Base-by-base conservation (phyloP, 2,888 invertebrate species). In the Ernsta delagoae region DNA sequence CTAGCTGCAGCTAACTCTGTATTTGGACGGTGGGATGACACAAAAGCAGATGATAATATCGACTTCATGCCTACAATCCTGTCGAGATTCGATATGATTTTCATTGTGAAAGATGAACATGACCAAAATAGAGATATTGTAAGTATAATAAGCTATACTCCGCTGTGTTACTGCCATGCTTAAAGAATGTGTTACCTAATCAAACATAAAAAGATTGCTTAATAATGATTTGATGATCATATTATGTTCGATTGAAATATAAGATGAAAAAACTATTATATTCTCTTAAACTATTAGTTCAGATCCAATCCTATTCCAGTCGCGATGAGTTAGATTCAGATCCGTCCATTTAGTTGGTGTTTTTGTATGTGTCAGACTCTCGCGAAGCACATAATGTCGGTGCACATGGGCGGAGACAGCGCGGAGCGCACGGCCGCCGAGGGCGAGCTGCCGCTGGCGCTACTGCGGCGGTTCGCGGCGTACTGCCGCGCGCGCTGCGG, bases 51-150 rank as follows among this genome's bases (percentile, higher is more conserved):
- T 77, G 98, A 98, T 78, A 99, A 99, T 87, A 99, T 99, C 74
- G 99, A 99, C 90, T 99, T 99, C 85, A 98, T 99, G 98, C 99
- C 99, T 4, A 99, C 99, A n/a, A 99, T 99, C 87, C 94, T 99
- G 70, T 99, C 99, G 0, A 96, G 99, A 89, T 99, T 99, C 87
- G 99, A 99, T 89, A 99, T 98, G 98, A 99, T 99, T 79, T 99
- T 99, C 88, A 98, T 99, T 80, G 98, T 99, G 0, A 99, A 99
- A 88, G 99, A 99, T 90, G 97, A 98, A 75, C 99, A 99, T 82
- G 96, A 98, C 82, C 96, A 97, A 85, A 87, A 93, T 6, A 95
- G 97, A 72, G 99, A 99, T 88, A 97, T 97, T 77, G 97, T 97
- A 86, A 94, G 95, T 94, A 48, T 53, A 31, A 31, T 4, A 4